phyloP scores from a whole-genome alignment of 2,113 vertebrate species.

The Todiramphus chloris region DNA sequence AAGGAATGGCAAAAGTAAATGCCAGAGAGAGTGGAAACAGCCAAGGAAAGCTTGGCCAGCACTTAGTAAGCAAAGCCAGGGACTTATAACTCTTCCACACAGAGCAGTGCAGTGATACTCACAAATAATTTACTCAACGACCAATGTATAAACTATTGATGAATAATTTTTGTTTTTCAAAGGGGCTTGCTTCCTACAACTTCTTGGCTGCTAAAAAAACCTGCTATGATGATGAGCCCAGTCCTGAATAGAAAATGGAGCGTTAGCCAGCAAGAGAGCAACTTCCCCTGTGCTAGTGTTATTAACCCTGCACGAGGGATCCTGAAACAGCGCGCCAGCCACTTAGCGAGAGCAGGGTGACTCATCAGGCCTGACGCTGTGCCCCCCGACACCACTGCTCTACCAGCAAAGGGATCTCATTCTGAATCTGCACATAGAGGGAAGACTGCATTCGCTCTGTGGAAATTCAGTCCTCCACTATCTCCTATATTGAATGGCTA shows the following conservation, averaged over 20 bases:
- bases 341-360: background rate
- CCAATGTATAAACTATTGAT: background rate
- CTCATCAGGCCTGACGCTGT: background rate
- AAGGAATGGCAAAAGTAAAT: constrained; percentile 54
- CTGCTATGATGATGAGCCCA: background rate
- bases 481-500: background rate
- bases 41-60: constrained; percentile 14
- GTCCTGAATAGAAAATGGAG: background rate
- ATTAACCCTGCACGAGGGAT: background rate
- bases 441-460: background rate
- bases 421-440: background rate
- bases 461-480: background rate
- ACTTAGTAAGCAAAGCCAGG: constrained; percentile 44
- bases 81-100: constrained; percentile 8
- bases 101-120: background rate
- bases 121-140: constrained; percentile 28
- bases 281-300: background rate
- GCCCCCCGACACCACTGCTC: accelerated
- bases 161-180: background rate
- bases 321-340: background rate
- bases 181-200: background rate
- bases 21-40: constrained; percentile 8
- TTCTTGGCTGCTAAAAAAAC: background rate
- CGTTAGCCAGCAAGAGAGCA: background rate
- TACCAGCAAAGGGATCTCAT: background rate